Percentiles rank a stretch among this genome's conserved stretches.
These are phyloP conservation scores for Sturnira hondurensis DNA, from an alignment of 2,113 vertebrate species.

Conservation along the genomic window DNA sequence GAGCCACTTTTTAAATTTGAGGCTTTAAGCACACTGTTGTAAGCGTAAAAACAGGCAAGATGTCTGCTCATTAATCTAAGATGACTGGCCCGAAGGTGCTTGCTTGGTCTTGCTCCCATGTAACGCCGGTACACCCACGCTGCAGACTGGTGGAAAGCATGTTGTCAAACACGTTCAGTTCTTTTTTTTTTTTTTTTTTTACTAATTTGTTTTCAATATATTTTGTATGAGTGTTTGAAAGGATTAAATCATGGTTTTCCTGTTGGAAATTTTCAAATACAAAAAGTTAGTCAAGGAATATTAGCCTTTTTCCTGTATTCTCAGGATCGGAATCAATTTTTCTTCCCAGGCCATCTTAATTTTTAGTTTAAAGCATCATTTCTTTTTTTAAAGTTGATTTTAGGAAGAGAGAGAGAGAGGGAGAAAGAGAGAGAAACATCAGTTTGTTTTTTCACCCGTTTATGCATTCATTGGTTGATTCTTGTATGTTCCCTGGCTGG, in stretches of 20 bases:
- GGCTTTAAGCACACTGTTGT: background rate
- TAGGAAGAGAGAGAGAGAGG: no score
- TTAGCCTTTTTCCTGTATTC: background rate
- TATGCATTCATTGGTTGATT: no score
- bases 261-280: background rate
- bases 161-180: background rate
- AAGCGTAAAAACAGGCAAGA: background rate
- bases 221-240: constrained; percentile 45
- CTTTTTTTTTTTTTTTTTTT: background rate
- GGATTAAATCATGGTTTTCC: background rate
- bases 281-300: background rate
- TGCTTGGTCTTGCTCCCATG: constrained; percentile 43
- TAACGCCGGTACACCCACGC: background rate
- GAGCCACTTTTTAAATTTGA: background rate
- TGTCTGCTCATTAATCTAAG: constrained; percentile 9
- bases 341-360: background rate
- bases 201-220: background rate
- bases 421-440: no score
- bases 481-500: no score
- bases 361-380: background rate
- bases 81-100: background rate
- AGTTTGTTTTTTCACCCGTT: no score
- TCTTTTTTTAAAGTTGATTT: no score
- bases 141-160: background rate
- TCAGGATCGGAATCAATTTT: background rate